Evolutionary conservation across 1,140 invertebrate species (phyloP), one percentile per base, ranked within the genome.

Genomic region (Choristoneura fumiferana): DNA sequence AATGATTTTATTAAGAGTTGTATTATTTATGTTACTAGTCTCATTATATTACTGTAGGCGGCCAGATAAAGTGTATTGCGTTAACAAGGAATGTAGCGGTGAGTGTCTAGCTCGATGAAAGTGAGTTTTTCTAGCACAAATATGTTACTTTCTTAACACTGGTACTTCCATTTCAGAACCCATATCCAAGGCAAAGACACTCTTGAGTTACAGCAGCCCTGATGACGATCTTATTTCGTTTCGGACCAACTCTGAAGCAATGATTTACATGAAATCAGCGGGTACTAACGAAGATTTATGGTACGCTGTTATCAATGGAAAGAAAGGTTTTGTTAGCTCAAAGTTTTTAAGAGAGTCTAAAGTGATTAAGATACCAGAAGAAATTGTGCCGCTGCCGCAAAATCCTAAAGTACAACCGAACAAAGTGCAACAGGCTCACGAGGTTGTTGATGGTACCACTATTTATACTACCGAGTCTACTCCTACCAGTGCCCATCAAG

Each of bases 241-340:
- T 81, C 83, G 84, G 29, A 72, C 71, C 9, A 93, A 94, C 76
- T 71, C 83, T n/a, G 87, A 93, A 1, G 92, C 94, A 0, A 90
- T 78, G 55, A 90, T 96, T 60, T 93, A 89, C 60, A 95, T 95
- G 78, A 96, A 95, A 86, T 91, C 92, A 62, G 93, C 93, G 73
- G 94, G 94, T 15, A 89, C 68, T 1, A 91, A 93, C 65, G 73
- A 68, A 5, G 92, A 93, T 63, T 80, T 95, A 57, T 96, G 95
- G 94, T 94, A 93, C 67, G 93, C 93, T 15, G 91, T 93, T 84
- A 92, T 95, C 29, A 91, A 93, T 76, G 94, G 93, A 18, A 91
- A 91, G 71, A 82, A 90, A 65, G 95, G 95, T 39, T 96, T 95
- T 84, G 92, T 92, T 15, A 93, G 93, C 38, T 89, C 90, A 53